Evolutionary conservation across 1,140 invertebrate species (phyloP).

Genomic region (Drosophila kohkoa): DNA sequence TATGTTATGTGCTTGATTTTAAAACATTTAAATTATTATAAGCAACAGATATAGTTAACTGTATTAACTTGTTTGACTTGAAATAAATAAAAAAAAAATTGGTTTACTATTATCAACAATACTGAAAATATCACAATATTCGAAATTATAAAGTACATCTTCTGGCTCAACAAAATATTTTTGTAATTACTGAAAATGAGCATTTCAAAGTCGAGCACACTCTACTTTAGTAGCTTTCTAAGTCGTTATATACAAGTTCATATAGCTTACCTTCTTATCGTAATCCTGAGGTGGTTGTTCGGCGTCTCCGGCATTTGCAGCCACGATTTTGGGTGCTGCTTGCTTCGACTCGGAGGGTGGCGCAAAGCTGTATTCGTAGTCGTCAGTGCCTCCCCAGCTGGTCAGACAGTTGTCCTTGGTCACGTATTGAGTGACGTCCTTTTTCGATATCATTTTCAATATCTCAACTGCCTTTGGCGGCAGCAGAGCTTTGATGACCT

Average conservation of each 20-base stretch:
- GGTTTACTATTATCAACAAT: no score
- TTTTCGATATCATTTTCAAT: constrained; percentile 95
- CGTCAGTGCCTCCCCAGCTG: constrained; percentile 94
- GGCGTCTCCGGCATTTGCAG: constrained; percentile 56
- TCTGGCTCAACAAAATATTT: no score
- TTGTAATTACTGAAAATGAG: no score
- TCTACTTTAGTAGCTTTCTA: no score
- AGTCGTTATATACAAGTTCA: constrained; percentile 20
- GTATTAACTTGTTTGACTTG: no score
- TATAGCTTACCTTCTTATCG: constrained; percentile 68
- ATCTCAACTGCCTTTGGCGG: constrained; percentile 95
- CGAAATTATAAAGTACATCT: no score
- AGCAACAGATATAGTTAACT: no score
- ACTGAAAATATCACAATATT: no score
- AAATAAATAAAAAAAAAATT: no score
- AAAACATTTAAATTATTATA: no score
- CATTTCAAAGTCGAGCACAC: no score
- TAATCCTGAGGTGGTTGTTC: constrained; percentile 48
- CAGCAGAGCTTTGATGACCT: constrained; percentile 95
- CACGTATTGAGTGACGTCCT: constrained; percentile 91
- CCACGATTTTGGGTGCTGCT: constrained; percentile 24
- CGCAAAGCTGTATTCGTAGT: constrained; percentile 90
- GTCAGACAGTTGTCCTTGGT: constrained; percentile 90
- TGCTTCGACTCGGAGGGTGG: constrained; percentile 83
- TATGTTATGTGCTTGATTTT: no score